Evolutionary conservation across 37 sponge, comb jelly and placozoan genomes (phyloP).

Genomic region (Theonella swinhoei): DNA sequence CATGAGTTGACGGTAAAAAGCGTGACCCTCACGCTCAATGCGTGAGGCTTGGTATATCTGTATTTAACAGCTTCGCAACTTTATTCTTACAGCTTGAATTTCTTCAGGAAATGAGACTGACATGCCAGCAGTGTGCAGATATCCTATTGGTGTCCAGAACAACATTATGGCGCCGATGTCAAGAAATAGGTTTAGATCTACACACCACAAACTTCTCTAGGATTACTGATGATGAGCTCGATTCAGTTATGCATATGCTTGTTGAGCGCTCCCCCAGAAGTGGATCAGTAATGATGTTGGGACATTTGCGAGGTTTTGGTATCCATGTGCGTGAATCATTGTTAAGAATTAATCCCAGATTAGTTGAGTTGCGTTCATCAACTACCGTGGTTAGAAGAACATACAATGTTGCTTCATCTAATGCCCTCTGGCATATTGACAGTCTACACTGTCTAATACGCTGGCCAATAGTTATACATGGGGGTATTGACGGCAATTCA

Average conservation of each 20-base stretch:
- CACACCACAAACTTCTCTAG: neutral
- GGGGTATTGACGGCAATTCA: constrained; percentile 17
- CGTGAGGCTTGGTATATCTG: too few species aligned
- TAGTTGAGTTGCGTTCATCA: constrained; percentile 10
- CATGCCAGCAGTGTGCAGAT: constrained; percentile 9
- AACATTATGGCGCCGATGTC: constrained; percentile 12
- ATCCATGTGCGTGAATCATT: constrained; percentile 37
- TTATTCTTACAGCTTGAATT: neutral
- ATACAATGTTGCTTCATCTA: too few species aligned
- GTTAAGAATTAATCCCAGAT: constrained; percentile 32
- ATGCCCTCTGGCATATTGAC: constrained; percentile 34
- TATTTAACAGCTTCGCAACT: too few species aligned
- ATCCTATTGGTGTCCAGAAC: constrained; percentile 8
- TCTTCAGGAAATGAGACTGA: neutral
- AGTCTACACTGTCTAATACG: constrained; percentile 22
- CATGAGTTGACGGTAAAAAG: too few species aligned
- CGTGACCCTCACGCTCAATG: too few species aligned
- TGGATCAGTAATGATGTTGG: constrained; percentile 12
- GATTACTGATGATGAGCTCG: too few species aligned
- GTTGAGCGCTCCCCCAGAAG: too few species aligned
- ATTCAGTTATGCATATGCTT: too few species aligned
- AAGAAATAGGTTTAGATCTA: neutral
- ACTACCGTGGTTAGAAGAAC: too few species aligned
- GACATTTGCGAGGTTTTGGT: too few species aligned
- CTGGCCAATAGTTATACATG: constrained; percentile 33